These are phyloP conservation scores for Metallyticus violacea DNA, from an alignment of 2,888 invertebrate species.

Conservation along the genomic window DNA sequence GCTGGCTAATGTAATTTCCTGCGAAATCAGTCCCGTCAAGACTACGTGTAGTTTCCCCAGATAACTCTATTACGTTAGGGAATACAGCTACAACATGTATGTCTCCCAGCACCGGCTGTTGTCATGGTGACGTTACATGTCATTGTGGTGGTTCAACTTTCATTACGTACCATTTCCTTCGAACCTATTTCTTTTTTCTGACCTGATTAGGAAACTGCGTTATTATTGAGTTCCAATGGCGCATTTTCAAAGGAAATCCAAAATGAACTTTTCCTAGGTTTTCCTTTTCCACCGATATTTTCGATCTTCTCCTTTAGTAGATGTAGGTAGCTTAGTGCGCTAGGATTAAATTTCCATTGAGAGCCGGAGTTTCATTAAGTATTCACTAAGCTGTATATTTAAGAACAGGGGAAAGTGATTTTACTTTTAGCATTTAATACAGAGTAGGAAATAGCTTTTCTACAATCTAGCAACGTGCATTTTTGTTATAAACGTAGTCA, in stretches of 20 bases:
- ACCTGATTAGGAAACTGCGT: background rate
- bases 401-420: background rate
- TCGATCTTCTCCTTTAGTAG: background rate
- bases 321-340: background rate
- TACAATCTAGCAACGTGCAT: background rate
- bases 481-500: background rate
- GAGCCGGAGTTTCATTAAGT: background rate
- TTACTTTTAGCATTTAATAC: background rate
- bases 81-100: background rate
- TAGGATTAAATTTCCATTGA: background rate
- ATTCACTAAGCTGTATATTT: background rate
- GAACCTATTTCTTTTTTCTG: background rate
- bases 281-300: background rate
- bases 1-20: background rate
- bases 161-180: too few relatives aligned
- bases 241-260: too few relatives aligned
- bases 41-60: background rate
- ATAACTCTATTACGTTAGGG: background rate
- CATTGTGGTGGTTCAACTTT: too few relatives aligned
- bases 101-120: too few relatives aligned
- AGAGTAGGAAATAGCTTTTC: background rate
- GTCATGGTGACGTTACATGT: background rate
- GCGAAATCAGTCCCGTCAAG: background rate
- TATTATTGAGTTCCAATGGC: too few relatives aligned
- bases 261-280: background rate